Conservation (phyloP, 2,113 vertebrate species). For the Antechinus flavipes region DNA sequence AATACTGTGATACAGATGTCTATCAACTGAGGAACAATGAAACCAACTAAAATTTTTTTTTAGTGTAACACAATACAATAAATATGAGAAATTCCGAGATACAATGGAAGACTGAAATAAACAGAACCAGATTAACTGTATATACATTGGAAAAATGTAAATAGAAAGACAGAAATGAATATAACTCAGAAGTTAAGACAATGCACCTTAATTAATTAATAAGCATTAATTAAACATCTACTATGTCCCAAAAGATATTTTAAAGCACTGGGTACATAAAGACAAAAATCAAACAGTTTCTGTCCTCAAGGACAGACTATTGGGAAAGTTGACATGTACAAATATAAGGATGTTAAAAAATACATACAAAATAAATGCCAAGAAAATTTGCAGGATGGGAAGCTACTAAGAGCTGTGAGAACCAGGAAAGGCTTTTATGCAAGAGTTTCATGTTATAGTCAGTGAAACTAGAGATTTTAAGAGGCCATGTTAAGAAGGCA, state of each 20-base stretch:
- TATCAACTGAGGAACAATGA: background rate
- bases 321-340: background rate
- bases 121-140: background rate
- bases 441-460: background rate
- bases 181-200: background rate
- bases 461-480: background rate
- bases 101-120: background rate
- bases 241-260: background rate
- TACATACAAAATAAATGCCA: background rate
- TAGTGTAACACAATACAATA: background rate
- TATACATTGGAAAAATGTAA: background rate
- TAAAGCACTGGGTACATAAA: background rate
- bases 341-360: background rate
- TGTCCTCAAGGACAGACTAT: background rate
- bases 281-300: background rate
- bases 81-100: background rate
- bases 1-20: background rate
- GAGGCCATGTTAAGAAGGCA: background rate
- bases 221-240: background rate
- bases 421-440: background rate
- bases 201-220: background rate
- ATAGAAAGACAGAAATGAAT: background rate
- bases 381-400: background rate
- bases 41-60: background rate
- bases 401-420: background rate